Evolutionary conservation across 2,888 invertebrate genomes (phyloP).

Genomic region (Limnephilus auricula): DNA sequence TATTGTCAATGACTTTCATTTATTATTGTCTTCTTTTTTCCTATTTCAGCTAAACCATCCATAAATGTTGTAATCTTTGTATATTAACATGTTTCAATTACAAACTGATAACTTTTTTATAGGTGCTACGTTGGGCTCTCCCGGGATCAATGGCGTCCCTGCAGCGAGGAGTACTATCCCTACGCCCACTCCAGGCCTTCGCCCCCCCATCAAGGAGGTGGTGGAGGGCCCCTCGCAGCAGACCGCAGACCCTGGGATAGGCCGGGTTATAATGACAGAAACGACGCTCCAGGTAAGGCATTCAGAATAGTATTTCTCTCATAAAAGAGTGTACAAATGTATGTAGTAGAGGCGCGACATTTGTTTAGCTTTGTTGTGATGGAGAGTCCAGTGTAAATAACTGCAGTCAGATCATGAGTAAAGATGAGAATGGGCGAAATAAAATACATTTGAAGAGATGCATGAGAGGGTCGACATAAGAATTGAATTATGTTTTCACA

Average conservation of each 20-base stretch:
- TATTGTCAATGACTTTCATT: no score
- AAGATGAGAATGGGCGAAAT: not conserved
- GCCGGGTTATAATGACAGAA: slow-evolving; percentile 67
- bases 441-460: no score
- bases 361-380: not conserved
- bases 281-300: slow-evolving; percentile 69
- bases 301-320: not conserved
- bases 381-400: not conserved
- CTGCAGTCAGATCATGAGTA: not conserved
- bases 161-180: slow-evolving; percentile 89
- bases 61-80: no score
- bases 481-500: no score
- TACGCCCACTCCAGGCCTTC: slow-evolving; percentile 72
- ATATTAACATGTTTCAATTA: not conserved
- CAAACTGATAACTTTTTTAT: slow-evolving; percentile 53
- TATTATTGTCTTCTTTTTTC: no score
- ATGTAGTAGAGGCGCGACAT: not conserved
- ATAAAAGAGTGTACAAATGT: not conserved
- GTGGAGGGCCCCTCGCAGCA: slow-evolving; percentile 24
- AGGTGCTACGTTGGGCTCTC: slow-evolving; percentile 92
- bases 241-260: slow-evolving; percentile 50
- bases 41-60: no score
- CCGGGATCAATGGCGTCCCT: slow-evolving; percentile 90
- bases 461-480: no score
- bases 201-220: slow-evolving; percentile 67